Evolutionary conservation across 2,113 vertebrate genomes (phyloP).

Genomic region (Myxocyprinus asiaticus): DNA sequence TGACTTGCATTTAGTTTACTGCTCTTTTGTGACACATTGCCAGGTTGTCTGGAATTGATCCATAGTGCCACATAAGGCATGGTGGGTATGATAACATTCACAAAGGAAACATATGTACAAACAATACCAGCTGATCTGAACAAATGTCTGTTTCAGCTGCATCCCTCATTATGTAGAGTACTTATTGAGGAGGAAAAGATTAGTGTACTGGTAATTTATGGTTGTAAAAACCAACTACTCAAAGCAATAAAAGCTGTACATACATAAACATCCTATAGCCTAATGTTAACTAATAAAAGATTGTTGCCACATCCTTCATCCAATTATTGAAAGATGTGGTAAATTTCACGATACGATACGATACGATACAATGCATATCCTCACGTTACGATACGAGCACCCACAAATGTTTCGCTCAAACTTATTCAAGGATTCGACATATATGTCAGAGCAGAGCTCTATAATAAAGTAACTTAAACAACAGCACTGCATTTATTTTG

Average conservation of each 20-base stretch:
- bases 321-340: background rate
- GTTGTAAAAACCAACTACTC: conserved; percentile 34
- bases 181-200: conserved; percentile 38
- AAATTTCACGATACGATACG: no score
- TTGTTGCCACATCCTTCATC: background rate
- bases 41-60: conserved; percentile 35
- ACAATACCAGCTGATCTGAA: conserved; percentile 33
- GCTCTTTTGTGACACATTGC: conserved; percentile 2
- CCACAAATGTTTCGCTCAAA: no score
- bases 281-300: conserved; percentile 20
- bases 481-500: no score
- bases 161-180: conserved; percentile 23
- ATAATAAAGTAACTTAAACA: no score
- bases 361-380: no score
- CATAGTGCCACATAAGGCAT: conserved; percentile 29
- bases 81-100: conserved; percentile 22
- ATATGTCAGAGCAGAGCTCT: no score
- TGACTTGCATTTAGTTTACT: conserved; percentile 6
- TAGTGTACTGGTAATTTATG: conserved; percentile 34
- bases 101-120: conserved; percentile 48
- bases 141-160: conserved; percentile 36
- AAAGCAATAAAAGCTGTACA: conserved; percentile 26
- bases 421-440: no score
- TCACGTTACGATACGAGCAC: no score
- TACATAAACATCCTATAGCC: background rate